Percentiles rank a stretch among this genome's conserved stretches.
phyloP scores from a whole-genome alignment of 2,888 invertebrate species.

The Drosophila mettleri region DNA sequence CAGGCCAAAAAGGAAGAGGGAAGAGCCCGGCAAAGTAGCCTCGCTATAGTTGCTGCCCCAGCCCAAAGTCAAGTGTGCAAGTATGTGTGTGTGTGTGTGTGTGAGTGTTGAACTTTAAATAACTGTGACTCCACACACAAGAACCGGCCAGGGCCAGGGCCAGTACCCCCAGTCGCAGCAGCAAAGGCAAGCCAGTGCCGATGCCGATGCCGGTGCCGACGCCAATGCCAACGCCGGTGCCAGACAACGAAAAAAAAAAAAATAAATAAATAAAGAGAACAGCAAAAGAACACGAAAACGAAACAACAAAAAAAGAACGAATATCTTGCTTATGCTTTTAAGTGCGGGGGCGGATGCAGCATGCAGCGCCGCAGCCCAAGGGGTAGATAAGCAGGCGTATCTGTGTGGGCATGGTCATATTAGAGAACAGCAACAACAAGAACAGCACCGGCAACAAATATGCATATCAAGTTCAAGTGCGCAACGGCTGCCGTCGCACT shows the following conservation, averaged over 20 bases:
- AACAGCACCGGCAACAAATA: constrained; percentile 18
- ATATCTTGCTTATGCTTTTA: constrained; percentile 24
- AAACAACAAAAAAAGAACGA: constrained; percentile 7
- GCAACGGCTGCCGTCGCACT: constrained; percentile 23
- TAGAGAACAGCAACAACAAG: constrained; percentile 19
- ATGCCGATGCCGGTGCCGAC: constrained; percentile 17
- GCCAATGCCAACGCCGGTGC: constrained; percentile 14
- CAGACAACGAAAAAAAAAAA: constrained; percentile 29
- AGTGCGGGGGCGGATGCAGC: constrained; percentile 47
- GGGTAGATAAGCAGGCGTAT: constrained; percentile 17
- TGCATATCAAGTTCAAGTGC: constrained; percentile 60
- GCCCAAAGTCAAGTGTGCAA: constrained; percentile 57
- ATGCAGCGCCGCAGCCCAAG: constrained; percentile 13
- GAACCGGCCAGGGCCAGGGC: constrained; percentile 61
- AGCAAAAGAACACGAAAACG: constrained; percentile 17
- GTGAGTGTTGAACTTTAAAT: constrained; percentile 60
- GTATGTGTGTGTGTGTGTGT: constrained; percentile 21
- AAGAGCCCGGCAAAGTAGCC: constrained; percentile 24
- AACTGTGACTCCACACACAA: constrained; percentile 62
- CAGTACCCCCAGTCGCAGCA: constrained; percentile 20
- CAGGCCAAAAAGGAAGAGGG: constrained; percentile 22
- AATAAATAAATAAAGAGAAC: constrained; percentile 6
- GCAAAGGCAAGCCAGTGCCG: constrained; percentile 25
- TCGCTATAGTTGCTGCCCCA: constrained; percentile 50
- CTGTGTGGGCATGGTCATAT: constrained; percentile 17